These are phyloP conservation scores for Acronicta psi DNA, from an alignment of 2,888 invertebrate genomes.

Conservation along the genomic window DNA sequence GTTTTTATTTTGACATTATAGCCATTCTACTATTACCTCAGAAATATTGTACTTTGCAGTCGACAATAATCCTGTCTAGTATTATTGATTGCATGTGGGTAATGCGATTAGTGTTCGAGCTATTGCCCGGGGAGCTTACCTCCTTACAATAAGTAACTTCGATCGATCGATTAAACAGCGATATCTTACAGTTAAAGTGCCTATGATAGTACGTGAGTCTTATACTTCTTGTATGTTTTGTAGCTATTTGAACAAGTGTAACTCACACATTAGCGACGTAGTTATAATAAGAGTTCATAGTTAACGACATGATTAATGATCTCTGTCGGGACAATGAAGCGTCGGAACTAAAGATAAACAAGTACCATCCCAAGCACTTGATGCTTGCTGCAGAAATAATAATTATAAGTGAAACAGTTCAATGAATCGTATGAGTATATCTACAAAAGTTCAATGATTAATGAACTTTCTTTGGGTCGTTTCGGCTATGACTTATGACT, in stretches of 20 bases:
- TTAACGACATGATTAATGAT: constrained; percentile 61
- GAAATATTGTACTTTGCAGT: constrained; percentile 25
- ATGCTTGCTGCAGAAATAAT: constrained; percentile 56
- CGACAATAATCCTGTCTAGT: constrained; percentile 65
- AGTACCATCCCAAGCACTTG: constrained; percentile 63
- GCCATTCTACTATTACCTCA: no score
- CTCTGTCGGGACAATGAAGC: constrained; percentile 61
- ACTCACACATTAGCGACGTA: constrained; percentile 40
- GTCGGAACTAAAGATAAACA: constrained; percentile 64
- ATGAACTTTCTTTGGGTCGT: constrained; percentile 43
- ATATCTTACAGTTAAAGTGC: constrained; percentile 19
- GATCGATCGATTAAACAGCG: constrained; percentile 43
- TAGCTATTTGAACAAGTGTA: constrained; percentile 29
- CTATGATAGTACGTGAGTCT: constrained; percentile 9
- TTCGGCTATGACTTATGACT: constrained; percentile 2
- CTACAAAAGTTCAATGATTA: constrained; percentile 39
- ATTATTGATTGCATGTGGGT: constrained; percentile 76
- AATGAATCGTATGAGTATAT: constrained; percentile 36
- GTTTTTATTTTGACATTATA: constrained; percentile 24
- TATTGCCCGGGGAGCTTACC: constrained; percentile 68
- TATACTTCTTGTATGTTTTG: constrained; percentile 8
- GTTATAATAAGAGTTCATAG: constrained; percentile 48
- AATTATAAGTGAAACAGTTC: constrained; percentile 58
- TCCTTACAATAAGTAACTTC: constrained; percentile 56
- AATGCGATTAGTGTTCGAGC: constrained; percentile 79